Percentiles rank a stretch among this genome's conserved stretches.
These are phyloP conservation scores for Chloropsis cyanopogon DNA, from an alignment of 2,113 vertebrate genomes.

Conservation along the genomic window DNA sequence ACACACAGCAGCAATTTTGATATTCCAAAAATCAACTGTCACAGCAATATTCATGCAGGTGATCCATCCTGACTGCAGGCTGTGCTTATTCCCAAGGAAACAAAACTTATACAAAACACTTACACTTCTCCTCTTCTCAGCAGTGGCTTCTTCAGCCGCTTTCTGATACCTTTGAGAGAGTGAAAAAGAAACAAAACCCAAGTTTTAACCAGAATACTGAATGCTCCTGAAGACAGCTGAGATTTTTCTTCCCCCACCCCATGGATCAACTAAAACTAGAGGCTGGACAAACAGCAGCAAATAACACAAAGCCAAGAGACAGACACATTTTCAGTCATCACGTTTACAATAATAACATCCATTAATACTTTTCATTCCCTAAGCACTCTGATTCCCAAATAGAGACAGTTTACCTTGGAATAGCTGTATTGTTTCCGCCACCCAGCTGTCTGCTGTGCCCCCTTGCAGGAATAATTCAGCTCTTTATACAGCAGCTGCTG, in stretches of 20 bases:
- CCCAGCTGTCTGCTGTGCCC: constrained; percentile 58
- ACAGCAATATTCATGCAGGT: neutral
- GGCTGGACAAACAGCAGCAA: neutral
- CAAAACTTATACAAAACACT: constrained; percentile 62
- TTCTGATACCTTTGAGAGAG: constrained; percentile 77
- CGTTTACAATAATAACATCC: neutral
- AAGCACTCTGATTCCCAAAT: neutral
- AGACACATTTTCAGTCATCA: neutral
- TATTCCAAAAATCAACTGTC: neutral
- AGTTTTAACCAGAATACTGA: neutral
- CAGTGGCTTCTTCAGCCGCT: constrained; percentile 77
- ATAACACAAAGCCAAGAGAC: neutral
- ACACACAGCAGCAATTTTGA: neutral
- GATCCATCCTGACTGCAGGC: neutral
- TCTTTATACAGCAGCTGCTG: constrained; percentile 60
- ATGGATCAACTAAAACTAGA: neutral
- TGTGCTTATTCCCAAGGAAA: neutral
- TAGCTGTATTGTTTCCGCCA: constrained; percentile 28
- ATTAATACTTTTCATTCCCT: neutral
- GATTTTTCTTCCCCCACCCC: neutral
- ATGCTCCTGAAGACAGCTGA: neutral
- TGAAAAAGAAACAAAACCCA: neutral
- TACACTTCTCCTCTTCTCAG: constrained; percentile 76
- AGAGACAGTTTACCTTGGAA: constrained; percentile 50
- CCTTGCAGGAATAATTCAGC: constrained; percentile 47